Base-by-base conservation (phyloP, 2,888 invertebrate species). In the Seira musarum region DNA sequence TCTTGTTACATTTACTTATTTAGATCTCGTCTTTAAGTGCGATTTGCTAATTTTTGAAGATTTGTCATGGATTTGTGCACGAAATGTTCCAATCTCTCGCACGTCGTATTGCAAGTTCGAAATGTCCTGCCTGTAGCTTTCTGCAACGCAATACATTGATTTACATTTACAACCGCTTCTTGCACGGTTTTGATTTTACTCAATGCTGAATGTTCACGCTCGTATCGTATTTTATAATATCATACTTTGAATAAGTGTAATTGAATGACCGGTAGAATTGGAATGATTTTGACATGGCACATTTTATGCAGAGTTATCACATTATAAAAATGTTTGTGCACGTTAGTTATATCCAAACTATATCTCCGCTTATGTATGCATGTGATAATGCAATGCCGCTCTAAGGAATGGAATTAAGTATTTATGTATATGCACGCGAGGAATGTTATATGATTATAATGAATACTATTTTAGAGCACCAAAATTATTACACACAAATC, bases 61-160 rank as follows among this genome's bases (percentile, higher is more conserved):
- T 49, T 49, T n/a, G 49, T 30, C 49, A 49, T 49, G 49, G 49
- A 49, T 49, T 49, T 49, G 49, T 49, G 17, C 49, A 49, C 17
- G 49, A 49, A n/a, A 13, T 49, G 30, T 30, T 30, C 8, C 30
- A 30, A 8, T n/a, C n/a, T n/a, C 40, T 5, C 13, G 49, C 2
- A 49, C 15, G 3, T 3, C 17, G 49, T 49, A n/a, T 49, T 15
- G 49, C 49, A 49, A 8, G 49, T 49, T 49, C 8, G 30, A 30
- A 30, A 30, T 30, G 15, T n/a, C 15, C 49, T 49, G 49, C 49
- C 15, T 49, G 49, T 49, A 8, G 49, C 49, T 49, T n/a, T 3
- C 49, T 49, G 30, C 49, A n/a, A 40, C 15, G 17, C 49, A n/a
- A 3, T 49, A 15, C 49, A 49, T n/a, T 2, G 17, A 49, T n/a